phyloP scores from a whole-genome alignment of 2,888 invertebrate genomes.

The Hydraecia micacea region DNA sequence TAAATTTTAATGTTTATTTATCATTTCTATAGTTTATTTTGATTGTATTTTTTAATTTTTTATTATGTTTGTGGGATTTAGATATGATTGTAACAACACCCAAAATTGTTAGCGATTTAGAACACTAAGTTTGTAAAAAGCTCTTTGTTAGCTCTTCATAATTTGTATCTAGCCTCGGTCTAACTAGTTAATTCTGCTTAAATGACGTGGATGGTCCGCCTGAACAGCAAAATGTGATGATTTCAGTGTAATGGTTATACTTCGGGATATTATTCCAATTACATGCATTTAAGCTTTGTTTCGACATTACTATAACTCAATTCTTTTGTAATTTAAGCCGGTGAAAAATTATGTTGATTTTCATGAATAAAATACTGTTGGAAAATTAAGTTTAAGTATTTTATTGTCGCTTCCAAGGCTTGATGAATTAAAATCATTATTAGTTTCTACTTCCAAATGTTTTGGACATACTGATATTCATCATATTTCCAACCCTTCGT shows the following conservation, averaged over 20 bases:
- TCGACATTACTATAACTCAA: conserved; percentile 23
- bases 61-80: neutral
- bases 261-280: conserved; percentile 36
- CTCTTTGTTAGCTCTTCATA: neutral
- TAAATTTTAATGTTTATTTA: neutral
- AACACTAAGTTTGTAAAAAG: neutral
- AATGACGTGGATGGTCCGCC: conserved; percentile 7
- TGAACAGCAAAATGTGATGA: neutral
- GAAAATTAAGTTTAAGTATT: conserved; percentile 6
- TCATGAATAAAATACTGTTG: conserved; percentile 54
- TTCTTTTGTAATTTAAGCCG: conserved; percentile 14
- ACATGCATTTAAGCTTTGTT: conserved; percentile 47
- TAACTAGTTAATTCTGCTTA: neutral
- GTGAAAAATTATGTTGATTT: conserved; percentile 52
- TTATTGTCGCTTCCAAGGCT: neutral
- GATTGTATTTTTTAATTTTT: neutral
- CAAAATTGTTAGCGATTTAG: neutral
- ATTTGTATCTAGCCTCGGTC: neutral
- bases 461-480: neutral
- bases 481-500: neutral
- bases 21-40: neutral
- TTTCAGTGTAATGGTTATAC: conserved; percentile 13
- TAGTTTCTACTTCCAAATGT: neutral
- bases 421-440: neutral
- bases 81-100: neutral